Conservation (phyloP, 2,797 vertebrate species). For the Fistularia tabacaria region DNA sequence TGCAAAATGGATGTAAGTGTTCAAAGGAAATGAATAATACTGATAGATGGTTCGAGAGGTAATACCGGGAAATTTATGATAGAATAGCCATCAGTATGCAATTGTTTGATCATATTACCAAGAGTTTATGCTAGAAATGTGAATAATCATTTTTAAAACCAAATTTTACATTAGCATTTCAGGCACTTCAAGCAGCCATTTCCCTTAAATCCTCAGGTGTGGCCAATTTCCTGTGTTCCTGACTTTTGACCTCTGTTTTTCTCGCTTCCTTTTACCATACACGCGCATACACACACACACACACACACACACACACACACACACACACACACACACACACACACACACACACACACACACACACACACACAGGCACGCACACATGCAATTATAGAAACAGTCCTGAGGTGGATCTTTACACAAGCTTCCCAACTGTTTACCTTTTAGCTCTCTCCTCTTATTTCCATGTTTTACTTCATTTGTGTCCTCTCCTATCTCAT, state of each 20-base stretch:
- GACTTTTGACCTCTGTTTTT: conserved; percentile 53
- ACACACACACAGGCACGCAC: conserved; percentile 10
- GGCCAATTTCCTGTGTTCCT: conserved; percentile 60
- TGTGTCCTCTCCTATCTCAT: conserved; percentile 21
- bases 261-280: conserved; percentile 19
- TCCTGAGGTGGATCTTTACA: conserved; percentile 34
- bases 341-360: conserved; percentile 16
- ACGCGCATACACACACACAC: neutral
- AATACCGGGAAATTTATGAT: no score
- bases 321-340: conserved; percentile 6
- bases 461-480: neutral
- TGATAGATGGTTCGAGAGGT: neutral
- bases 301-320: conserved; percentile 11
- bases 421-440: conserved; percentile 44
- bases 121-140: no score
- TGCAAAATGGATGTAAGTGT: conserved; percentile 3
- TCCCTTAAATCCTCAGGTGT: conserved; percentile 60
- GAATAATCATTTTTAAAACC: no score
- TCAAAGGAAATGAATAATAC: neutral
- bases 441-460: conserved; percentile 29
- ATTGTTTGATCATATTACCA: no score
- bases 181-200: conserved; percentile 25
- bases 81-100: no score
- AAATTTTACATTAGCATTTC: no score
- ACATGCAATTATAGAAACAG: conserved; percentile 13